Evolutionary conservation across 2,797 vertebrate genomes (phyloP), one percentile per base, ranked within the genome.

Genomic region (Leucoraja ocellata): DNA sequence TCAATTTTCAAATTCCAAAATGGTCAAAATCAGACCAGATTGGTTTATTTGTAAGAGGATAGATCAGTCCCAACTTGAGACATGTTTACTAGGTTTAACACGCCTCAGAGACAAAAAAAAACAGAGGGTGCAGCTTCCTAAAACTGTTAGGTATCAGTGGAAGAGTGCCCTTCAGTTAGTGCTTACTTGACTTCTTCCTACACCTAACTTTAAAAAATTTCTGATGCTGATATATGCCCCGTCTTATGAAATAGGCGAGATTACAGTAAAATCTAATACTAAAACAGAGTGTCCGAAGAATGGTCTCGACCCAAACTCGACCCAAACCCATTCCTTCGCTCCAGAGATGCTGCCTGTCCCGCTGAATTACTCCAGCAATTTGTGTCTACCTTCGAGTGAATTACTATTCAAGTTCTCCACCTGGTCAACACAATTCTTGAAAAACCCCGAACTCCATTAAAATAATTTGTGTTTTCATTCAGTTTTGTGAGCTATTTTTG

Each of bases 1-100:
- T 88, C 84, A 68, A 88, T 68, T 68, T 88, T 63, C 32, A 88
- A 68, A 68, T n/a, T 68, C 63, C 61, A 88, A 88, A 88, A 18
- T 68, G 28, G 84, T 68, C 81, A 88, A 68, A 68, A 23, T 65
- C 28, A 65, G n/a, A 68, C 8, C n/a, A 68, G n/a, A 2, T 88
- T 39, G 16, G 63, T 36, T 88, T 88, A 16, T 68, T 68, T 16
- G 61, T 88, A 32, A 88, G n/a, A 68, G 61, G n/a, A 36, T 3
- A 63, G 18, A 65, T 88, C 63, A 68, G n/a, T 88, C 7, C 84
- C 63, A 68, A 88, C 65, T 61, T 68, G 16, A 88, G 16, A 88
- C 61, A 36, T 88, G 13, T 88, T 88, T 14, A 88, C 9, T 6
- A 68, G n/a, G 63, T 63, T 68, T 9, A 68, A 63, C n/a, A 65